These are phyloP conservation scores for Panthera tigris DNA, from an alignment of 2,113 vertebrate genomes.

Conservation along the genomic window DNA sequence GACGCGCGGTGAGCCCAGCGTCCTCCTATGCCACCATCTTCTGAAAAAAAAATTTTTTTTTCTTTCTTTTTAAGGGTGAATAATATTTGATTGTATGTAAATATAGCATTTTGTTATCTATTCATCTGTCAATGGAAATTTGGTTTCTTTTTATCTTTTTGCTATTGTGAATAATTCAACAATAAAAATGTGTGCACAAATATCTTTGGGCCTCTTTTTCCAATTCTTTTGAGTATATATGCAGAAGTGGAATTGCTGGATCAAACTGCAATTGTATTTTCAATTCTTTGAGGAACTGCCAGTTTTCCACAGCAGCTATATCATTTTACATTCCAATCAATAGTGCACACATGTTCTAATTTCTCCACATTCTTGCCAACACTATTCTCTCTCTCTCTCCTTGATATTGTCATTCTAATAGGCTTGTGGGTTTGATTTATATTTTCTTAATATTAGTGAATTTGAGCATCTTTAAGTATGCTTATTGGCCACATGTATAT, in stretches of 20 bases:
- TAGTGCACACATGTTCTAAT: neutral
- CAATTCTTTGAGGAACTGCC: neutral
- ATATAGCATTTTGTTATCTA: neutral
- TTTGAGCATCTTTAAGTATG: neutral
- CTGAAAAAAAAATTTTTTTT: too few relatives aligned
- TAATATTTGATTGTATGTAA: neutral
- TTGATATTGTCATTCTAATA: neutral
- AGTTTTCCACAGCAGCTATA: neutral
- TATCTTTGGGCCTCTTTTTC: neutral
- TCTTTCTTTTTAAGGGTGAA: neutral
- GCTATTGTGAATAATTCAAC: neutral
- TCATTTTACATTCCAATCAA: neutral
- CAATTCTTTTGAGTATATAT: neutral
- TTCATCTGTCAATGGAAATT: neutral
- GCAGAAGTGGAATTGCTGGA: neutral
- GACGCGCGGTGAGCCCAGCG: too few relatives aligned
- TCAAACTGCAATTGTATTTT: neutral
- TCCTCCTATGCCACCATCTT: too few relatives aligned
- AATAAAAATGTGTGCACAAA: neutral
- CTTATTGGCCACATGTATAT: neutral
- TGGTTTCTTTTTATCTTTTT: neutral
- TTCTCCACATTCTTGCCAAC: neutral
- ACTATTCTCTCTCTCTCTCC: neutral
- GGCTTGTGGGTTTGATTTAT: neutral
- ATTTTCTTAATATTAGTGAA: neutral